Conservation (phyloP, 2,888 invertebrate species). For the Eudemis profundana region DNA sequence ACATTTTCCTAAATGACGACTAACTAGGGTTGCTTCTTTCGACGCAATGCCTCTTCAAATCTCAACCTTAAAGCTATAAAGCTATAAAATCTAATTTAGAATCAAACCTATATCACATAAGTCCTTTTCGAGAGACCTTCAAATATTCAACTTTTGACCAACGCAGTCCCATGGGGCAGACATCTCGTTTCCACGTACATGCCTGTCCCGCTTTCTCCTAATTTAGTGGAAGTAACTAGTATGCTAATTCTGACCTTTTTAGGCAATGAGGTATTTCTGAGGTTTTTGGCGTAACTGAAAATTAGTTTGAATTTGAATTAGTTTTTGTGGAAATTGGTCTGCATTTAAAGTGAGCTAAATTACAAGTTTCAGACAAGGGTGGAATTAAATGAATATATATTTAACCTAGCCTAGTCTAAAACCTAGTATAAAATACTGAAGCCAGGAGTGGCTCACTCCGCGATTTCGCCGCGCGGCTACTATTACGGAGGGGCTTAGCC, state of each 20-base stretch:
- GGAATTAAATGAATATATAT: too few species aligned
- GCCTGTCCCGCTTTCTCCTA: background rate
- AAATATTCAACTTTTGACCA: background rate
- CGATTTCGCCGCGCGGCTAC: too few species aligned
- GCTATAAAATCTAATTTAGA: background rate
- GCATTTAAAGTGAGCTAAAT: background rate
- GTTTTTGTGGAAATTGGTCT: background rate
- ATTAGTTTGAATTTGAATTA: background rate
- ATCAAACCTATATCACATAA: too few species aligned
- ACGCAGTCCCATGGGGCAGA: background rate
- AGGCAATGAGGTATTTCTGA: background rate
- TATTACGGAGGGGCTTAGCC: too few species aligned
- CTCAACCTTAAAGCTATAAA: background rate
- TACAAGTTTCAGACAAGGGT: background rate
- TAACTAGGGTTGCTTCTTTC: too few species aligned
- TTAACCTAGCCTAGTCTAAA: too few species aligned
- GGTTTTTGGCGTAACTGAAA: background rate
- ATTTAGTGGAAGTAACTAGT: conserved; percentile 21
- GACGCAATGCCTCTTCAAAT: background rate
- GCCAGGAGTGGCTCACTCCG: too few species aligned
- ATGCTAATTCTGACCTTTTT: conserved; percentile 28
- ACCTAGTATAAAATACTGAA: too few species aligned
- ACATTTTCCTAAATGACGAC: too few species aligned
- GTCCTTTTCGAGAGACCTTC: background rate
- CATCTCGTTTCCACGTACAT: background rate